Conservation (phyloP, 2,888 invertebrate species). For the Neuroscelio doddi region DNA sequence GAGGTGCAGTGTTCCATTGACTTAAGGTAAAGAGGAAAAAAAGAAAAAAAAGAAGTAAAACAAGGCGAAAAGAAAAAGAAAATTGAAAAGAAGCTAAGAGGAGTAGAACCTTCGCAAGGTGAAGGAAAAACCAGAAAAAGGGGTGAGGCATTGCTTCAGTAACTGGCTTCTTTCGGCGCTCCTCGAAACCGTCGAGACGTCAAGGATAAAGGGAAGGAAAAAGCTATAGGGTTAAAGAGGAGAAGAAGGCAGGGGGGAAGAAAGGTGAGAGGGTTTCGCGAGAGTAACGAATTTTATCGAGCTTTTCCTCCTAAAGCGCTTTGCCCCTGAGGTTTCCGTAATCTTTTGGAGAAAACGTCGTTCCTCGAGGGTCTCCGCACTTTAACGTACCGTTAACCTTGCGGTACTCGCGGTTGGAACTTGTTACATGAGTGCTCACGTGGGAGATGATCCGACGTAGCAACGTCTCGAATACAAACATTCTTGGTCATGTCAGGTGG, state of each 20-base stretch:
- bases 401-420: constrained; percentile 25
- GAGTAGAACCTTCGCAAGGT: constrained; percentile 3
- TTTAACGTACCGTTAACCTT: constrained; percentile 52
- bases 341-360: constrained; percentile 49
- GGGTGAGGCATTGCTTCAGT: constrained; percentile 14
- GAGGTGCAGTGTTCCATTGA: constrained; percentile 11
- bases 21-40: constrained; percentile 13
- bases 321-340: constrained; percentile 49
- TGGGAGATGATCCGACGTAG: constrained; percentile 37
- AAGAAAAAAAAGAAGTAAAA: constrained; percentile 8
- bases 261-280: constrained; percentile 6
- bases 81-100: background rate
- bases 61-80: background rate
- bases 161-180: constrained; percentile 27
- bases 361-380: constrained; percentile 44
- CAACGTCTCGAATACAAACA: constrained; percentile 40
- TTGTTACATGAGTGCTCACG: constrained; percentile 32
- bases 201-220: constrained; percentile 12
- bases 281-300: constrained; percentile 51
- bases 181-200: constrained; percentile 26
- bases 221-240: constrained; percentile 9
- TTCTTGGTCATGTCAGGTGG: constrained; percentile 27
- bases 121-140: constrained; percentile 10
- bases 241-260: constrained; percentile 4
- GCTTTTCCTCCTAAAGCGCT: constrained; percentile 47